phyloP scores from a whole-genome alignment of 2,113 vertebrate species.

The Lepisosteus osseus region DNA sequence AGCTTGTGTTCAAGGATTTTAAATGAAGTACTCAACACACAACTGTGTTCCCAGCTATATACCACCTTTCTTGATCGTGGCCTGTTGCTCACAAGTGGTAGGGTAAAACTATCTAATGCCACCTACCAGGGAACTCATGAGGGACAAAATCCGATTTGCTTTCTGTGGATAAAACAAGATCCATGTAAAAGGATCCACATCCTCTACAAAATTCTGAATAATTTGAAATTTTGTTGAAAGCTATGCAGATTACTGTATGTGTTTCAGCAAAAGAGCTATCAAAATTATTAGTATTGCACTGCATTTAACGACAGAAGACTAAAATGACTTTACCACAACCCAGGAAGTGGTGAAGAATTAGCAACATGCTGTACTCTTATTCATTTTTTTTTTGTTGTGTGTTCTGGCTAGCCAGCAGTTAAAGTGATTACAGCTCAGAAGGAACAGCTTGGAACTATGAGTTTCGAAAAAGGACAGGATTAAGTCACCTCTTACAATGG shows the following conservation, averaged over 20 bases:
- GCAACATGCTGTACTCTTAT: not conserved
- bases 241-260: conserved; percentile 8
- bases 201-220: not conserved
- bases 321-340: conserved; percentile 1
- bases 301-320: conserved; percentile 3
- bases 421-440: not conserved
- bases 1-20: not conserved
- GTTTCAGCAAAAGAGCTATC: conserved; percentile 13
- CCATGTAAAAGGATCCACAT: not conserved
- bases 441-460: not conserved
- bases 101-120: conserved; percentile 7
- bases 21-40: not conserved
- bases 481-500: not conserved
- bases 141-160: conserved; percentile 7
- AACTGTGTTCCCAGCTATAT: not conserved
- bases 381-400: not conserved
- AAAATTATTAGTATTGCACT: not conserved
- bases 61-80: not conserved
- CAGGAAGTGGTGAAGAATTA: not conserved
- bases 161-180: conserved; percentile 3
- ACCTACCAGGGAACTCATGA: not conserved
- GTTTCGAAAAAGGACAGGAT: conserved; percentile 17
- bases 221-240: not conserved
- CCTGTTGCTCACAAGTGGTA: conserved; percentile 1
- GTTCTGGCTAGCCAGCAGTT: conserved; percentile 10